Conservation (phyloP, 2,113 vertebrate genomes). For the Mobula hypostoma region DNA sequence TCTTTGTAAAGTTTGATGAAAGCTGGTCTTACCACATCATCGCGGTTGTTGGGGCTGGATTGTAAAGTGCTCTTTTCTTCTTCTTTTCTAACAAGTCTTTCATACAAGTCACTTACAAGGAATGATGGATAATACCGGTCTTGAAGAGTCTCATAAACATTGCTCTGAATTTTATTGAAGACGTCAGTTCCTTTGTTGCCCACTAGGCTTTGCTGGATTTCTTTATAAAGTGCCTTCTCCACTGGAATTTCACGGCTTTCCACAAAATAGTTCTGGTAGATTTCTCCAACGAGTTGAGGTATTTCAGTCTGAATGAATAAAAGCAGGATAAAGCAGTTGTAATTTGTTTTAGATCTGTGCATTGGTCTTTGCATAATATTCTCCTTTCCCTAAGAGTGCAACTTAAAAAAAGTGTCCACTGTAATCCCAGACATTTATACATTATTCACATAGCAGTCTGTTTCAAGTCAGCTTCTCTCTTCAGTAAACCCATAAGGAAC, state of each 20-base stretch:
- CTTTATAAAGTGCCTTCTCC: conserved; percentile 89
- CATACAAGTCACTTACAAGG: conserved; percentile 88
- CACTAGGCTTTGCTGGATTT: conserved; percentile 94
- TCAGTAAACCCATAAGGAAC: not conserved
- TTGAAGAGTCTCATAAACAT: conserved; percentile 79
- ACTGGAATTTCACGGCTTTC: conserved; percentile 89
- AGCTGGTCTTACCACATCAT: conserved; percentile 66
- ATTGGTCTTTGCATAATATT: not conserved
- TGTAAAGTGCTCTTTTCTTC: conserved; percentile 66
- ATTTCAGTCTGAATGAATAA: conserved; percentile 73
- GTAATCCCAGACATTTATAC: not conserved
- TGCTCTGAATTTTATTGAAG: conserved; percentile 79
- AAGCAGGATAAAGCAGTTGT: not conserved
- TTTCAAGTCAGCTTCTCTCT: not conserved
- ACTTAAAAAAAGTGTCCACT: not conserved
- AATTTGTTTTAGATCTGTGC: not conserved
- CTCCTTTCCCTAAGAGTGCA: not conserved
- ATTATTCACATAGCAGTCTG: not conserved
- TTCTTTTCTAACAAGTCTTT: conserved; percentile 72
- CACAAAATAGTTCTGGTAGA: conserved; percentile 97
- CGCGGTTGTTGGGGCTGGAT: conserved; percentile 70
- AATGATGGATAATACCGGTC: conserved; percentile 95
- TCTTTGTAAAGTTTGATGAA: not conserved
- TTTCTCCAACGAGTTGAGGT: conserved; percentile 90
- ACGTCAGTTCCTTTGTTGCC: conserved; percentile 93